Conservation (phyloP, 2,888 invertebrate species). For the Gasteruption jaculator region DNA sequence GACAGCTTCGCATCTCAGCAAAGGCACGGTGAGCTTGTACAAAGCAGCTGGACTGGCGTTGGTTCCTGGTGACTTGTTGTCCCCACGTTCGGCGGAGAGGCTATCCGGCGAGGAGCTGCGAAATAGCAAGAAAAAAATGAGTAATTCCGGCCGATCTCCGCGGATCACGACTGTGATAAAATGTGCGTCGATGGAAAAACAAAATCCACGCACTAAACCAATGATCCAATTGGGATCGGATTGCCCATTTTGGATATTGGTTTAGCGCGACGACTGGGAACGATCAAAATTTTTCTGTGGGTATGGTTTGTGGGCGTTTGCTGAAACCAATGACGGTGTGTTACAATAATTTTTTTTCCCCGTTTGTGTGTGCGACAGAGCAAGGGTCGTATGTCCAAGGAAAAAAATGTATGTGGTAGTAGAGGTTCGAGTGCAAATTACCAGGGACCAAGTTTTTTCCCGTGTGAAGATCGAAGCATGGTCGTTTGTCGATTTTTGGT, state of each 20-base stretch:
- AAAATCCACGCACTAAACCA: slow-evolving; percentile 17
- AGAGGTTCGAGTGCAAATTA: slow-evolving; percentile 25
- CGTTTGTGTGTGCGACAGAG: no score
- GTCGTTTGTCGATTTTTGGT: slow-evolving; percentile 24
- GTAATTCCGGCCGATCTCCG: slow-evolving; percentile 2
- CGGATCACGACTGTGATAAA: no score
- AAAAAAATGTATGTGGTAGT: slow-evolving; percentile 14
- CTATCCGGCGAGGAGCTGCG: slow-evolving; percentile 88
- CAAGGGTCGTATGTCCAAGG: slow-evolving; percentile 29
- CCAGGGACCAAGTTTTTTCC: slow-evolving; percentile 37
- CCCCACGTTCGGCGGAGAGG: slow-evolving; percentile 73
- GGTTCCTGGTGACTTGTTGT: slow-evolving; percentile 68
- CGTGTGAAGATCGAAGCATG: slow-evolving; percentile 33
- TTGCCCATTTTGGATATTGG: slow-evolving; percentile 6
- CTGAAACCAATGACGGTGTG: no score
- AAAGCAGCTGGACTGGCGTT: slow-evolving; percentile 79
- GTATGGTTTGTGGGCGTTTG: no score
- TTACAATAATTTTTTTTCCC: no score
- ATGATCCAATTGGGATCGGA: slow-evolving; percentile 6
- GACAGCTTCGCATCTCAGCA: slow-evolving; percentile 86
- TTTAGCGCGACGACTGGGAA: slow-evolving; percentile 20
- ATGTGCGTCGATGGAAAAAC: slow-evolving; percentile 10
- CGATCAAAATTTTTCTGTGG: no score
- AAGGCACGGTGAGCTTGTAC: slow-evolving; percentile 89
- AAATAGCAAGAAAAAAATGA: slow-evolving; percentile 33